Evolutionary conservation across 2,113 vertebrate genomes (phyloP), one percentile per base, ranked within the genome.

Genomic region (Xenopus borealis): DNA sequence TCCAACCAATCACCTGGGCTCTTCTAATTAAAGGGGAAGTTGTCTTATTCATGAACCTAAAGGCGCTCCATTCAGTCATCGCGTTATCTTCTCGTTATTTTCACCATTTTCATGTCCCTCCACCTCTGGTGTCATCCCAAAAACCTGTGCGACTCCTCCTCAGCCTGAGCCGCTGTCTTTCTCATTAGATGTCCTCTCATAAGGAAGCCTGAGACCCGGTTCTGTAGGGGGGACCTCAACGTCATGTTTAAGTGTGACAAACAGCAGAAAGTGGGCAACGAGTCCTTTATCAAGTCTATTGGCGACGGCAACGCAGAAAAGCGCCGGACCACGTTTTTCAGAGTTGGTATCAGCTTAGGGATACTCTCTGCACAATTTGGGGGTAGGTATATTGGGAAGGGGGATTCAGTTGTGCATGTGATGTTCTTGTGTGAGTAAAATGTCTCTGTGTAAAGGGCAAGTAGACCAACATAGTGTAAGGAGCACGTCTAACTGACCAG

Each of bases 241-340:
- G 62, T 57, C 74, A 77, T 77, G 74, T 77, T 77, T 57, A 77
- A 77, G 66, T 77, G 74, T 45, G 74, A 77, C 57, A n/a, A 67
- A 58, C 68, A 67, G 19, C 74, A 77, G 57, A 77, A 55, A 77
- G 59, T 27, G 1, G 67, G 74, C 33, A 70, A 57, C 74, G 74
- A 77, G 17, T 75, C 69, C 45, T 76, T 76, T 70, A 77, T 77
- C 74, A 77, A 77, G 33, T 77, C 74, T 46, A 77, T 77, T 11
- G 50, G 66, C 5, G 74, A 77, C 66, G 61, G 74, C 10, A 47
- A 66, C 20, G 66, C 52, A 18, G 74, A 77, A 20, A 77, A 77
- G 74, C 66, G 74, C 59, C 70, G 16, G 20, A 77, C 74, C 47
- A 77, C 66, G 18, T 70, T 77, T 77, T 77, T 77, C 59, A 69